Conservation (phyloP, 1,140 invertebrate genomes). For the Galendromus occidentalis region DNA sequence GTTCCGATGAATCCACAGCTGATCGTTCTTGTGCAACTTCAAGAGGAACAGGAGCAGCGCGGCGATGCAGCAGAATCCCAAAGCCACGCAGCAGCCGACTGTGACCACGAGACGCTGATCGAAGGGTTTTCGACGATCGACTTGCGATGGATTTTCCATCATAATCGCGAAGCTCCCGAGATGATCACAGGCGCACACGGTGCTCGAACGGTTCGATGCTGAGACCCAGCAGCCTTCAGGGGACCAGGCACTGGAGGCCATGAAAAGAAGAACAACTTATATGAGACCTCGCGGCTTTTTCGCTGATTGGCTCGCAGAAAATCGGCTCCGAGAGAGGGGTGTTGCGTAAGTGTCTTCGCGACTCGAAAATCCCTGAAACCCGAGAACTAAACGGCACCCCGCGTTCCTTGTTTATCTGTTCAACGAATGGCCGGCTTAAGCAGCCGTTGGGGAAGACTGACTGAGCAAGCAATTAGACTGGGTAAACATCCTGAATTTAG, state of each 20-base stretch:
- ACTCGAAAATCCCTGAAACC: too few relatives aligned
- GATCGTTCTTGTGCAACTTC: slow-evolving; percentile 15
- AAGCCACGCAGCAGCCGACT: slow-evolving; percentile 62
- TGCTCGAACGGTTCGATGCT: slow-evolving; percentile 62
- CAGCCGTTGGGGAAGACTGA: too few relatives aligned
- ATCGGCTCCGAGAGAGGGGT: too few relatives aligned
- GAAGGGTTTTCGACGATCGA: slow-evolving; percentile 24
- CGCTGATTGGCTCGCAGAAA: too few relatives aligned
- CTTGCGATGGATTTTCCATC: slow-evolving; percentile 37
- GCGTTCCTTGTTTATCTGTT: too few relatives aligned
- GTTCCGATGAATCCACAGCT: slow-evolving; percentile 29
- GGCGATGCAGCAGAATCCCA: slow-evolving; percentile 58
- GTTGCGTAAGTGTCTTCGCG: too few relatives aligned
- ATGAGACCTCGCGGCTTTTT: too few relatives aligned
- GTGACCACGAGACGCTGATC: slow-evolving; percentile 58
- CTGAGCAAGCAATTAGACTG: too few relatives aligned
- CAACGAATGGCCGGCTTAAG: too few relatives aligned
- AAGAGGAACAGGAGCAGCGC: slow-evolving; percentile 42
- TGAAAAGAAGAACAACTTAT: background rate
- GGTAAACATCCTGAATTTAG: too few relatives aligned
- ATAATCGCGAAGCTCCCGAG: slow-evolving; percentile 88
- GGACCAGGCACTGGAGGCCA: slow-evolving; percentile 44
- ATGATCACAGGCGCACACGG: slow-evolving; percentile 77
- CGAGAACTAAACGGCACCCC: too few relatives aligned
- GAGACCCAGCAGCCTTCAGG: slow-evolving; percentile 66